phyloP scores from a whole-genome alignment of 2,888 invertebrate genomes.

The Hypolimnas misippus region DNA sequence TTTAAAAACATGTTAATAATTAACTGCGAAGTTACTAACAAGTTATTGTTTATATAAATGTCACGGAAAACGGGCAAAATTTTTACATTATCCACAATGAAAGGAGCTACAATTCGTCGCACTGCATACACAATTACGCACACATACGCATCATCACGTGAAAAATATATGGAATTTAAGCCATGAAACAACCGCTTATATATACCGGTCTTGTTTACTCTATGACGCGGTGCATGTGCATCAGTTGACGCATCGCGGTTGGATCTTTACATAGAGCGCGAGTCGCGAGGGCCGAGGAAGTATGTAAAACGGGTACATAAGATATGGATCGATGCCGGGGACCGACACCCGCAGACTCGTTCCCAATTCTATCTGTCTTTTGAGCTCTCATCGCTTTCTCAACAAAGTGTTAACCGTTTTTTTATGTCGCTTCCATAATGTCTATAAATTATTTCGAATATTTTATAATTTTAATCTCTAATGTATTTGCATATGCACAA shows the following conservation, averaged over 20 bases:
- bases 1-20: background rate
- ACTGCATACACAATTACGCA: constrained; percentile 35
- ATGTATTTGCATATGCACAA: background rate
- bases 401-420: constrained; percentile 12
- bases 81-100: constrained; percentile 32
- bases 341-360: constrained; percentile 58
- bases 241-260: constrained; percentile 80
- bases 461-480: background rate
- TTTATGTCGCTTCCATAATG: background rate
- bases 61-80: constrained; percentile 17
- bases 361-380: constrained; percentile 45
- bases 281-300: constrained; percentile 67
- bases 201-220: constrained; percentile 49
- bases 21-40: background rate
- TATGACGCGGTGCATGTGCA: constrained; percentile 72
- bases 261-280: constrained; percentile 78
- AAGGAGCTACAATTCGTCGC: constrained; percentile 29
- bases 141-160: constrained; percentile 41
- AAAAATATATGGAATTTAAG: constrained; percentile 45
- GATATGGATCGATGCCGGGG: constrained; percentile 78
- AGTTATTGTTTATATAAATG: constrained; percentile 18
- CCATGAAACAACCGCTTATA: constrained; percentile 44
- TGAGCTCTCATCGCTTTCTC: constrained; percentile 27
- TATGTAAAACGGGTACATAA: constrained; percentile 78
- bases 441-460: background rate